Evolutionary conservation across 1,140 invertebrate genomes (phyloP), one percentile per base, ranked within the genome.

Genomic region (Apolygus lucorum): DNA sequence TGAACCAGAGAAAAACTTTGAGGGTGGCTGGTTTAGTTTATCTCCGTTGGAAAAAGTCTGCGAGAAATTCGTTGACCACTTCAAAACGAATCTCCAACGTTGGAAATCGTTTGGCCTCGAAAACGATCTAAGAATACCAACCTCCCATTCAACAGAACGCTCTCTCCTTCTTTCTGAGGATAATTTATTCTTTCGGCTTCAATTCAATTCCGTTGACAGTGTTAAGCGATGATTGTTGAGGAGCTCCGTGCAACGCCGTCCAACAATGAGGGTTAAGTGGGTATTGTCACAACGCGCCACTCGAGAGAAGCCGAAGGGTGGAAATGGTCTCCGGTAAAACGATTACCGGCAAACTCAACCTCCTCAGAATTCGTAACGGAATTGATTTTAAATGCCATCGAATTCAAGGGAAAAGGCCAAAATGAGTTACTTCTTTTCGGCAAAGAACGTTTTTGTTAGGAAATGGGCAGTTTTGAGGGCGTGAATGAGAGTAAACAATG

Each of bases 111-210:
- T 42, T 4, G 34, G 34, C 34, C n/a, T n/a, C n/a, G 17, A 42
- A 42, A 17, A 42, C 34, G 34, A 42, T 42, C 34, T 4, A 42
- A 42, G 34, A 42, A 42, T 42, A 42, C n/a, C n/a, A 17, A 17
- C 17, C 17, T 42, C 34, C 34, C 34, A 42, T 42, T 42, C 34
- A 59, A 14, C 2, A 49, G 34, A 17, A 49, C 8, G 34, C 17
- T 17, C 34, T 49, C 17, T 49, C 17, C 34, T 49, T 49, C 34
- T 17, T 11, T 49, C 17, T 17, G 22, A 59, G 54, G 54, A 59
- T 59, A 59, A 59, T 59, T 59, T 59, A 59, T 59, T 59, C 54
- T 59, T 59, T 59, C 54, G 54, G 4, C 54, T 59, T 22, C 8
- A 49, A 21, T 59, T 59, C 54, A 59, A 24, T 42, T 59, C 54